Percentiles rank a stretch among this genome's conserved stretches.
phyloP scores from a whole-genome alignment of 2,888 invertebrate genomes.

The Clunio marinus region DNA sequence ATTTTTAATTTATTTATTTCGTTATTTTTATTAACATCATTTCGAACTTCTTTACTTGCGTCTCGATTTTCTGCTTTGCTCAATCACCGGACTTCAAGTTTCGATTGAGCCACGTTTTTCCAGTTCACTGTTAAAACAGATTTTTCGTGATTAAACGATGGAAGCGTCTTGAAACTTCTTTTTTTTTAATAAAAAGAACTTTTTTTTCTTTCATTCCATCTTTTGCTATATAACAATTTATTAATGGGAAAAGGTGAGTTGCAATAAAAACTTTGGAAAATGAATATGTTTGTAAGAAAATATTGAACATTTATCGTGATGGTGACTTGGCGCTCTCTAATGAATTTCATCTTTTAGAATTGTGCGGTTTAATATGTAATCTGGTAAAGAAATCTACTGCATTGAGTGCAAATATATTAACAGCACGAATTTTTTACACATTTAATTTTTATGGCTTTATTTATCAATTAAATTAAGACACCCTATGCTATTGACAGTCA shows the following conservation, averaged over 20 bases:
- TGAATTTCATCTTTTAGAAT: not conserved
- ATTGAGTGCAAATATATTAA: not conserved
- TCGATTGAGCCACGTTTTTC: slow-evolving; percentile 37
- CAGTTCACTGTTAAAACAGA: slow-evolving; percentile 17
- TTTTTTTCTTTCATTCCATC: not conserved
- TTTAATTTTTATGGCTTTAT: slow-evolving; percentile 17
- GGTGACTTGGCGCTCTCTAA: not conserved
- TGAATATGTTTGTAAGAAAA: slow-evolving; percentile 13
- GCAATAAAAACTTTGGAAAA: slow-evolving; percentile 15
- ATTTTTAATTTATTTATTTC: slow-evolving; percentile 40
- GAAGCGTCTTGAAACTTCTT: slow-evolving; percentile 8
- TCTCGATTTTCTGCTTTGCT: not conserved
- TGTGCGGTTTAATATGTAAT: too few species aligned
- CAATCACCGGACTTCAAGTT: slow-evolving; percentile 25
- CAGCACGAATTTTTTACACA: not conserved
- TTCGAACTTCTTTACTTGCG: slow-evolving; percentile 39
- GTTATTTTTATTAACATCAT: slow-evolving; percentile 39
- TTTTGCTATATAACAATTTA: not conserved
- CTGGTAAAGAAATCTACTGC: not conserved
- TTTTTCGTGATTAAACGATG: slow-evolving; percentile 22
- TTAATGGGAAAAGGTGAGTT: slow-evolving; percentile 8
- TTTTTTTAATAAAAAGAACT: not conserved
- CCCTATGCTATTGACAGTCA: not conserved
- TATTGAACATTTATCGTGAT: not conserved
- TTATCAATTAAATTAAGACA: slow-evolving; percentile 7